Percentiles rank a stretch among this genome's conserved stretches.
Evolutionary conservation across 2,888 invertebrate species (phyloP).

Genomic region (Mythimna ferrago): DNA sequence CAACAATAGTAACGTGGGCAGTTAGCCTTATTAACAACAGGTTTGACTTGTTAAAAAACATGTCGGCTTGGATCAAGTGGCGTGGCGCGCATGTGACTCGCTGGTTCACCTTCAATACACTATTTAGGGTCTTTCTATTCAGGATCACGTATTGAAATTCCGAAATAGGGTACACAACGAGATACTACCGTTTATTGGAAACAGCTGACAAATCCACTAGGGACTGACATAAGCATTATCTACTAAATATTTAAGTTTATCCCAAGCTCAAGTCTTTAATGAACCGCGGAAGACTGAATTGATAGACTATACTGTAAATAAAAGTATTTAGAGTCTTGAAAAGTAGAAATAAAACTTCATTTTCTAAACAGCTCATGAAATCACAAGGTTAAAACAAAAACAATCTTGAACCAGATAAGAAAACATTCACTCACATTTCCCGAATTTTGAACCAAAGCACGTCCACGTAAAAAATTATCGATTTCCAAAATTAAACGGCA

Average conservation of each 20-base stretch:
- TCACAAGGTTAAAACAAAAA: background rate
- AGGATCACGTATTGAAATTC: slow-evolving; percentile 10
- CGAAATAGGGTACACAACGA: background rate
- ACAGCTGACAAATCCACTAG: background rate
- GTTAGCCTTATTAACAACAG: slow-evolving; percentile 59
- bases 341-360: slow-evolving; percentile 6
- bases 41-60: slow-evolving; percentile 55
- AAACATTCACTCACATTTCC: slow-evolving; percentile 6
- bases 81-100: slow-evolving; percentile 32
- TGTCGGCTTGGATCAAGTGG: slow-evolving; percentile 48
- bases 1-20: slow-evolving; percentile 54
- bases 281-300: background rate
- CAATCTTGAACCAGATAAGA: background rate
- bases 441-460: slow-evolving; percentile 2
- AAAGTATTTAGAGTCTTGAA: background rate
- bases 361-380: background rate
- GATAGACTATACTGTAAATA: background rate
- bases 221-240: too few species aligned
- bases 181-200: background rate
- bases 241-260: too few species aligned
- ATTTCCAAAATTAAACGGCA: slow-evolving; percentile 34
- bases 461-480: slow-evolving; percentile 24
- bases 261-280: background rate
- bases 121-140: slow-evolving; percentile 36
- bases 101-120: slow-evolving; percentile 51